Evolutionary conservation across 1,140 invertebrate genomes (phyloP).

Genomic region (Ips nitidus): DNA sequence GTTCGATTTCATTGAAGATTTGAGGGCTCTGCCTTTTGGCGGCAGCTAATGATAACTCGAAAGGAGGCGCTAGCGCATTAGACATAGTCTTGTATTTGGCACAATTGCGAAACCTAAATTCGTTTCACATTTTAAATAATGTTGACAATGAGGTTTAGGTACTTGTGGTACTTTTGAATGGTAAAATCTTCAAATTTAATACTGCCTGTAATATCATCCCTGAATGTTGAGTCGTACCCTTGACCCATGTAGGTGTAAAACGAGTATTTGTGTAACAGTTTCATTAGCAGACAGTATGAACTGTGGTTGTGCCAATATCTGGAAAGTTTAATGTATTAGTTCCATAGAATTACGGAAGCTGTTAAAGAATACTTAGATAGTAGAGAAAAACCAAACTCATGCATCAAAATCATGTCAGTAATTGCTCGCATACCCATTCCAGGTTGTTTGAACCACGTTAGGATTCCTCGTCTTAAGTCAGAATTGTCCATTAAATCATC

Average conservation of each 20-base stretch:
- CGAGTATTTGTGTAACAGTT: not conserved
- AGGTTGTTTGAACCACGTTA: not conserved
- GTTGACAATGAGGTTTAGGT: not conserved
- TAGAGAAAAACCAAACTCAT: not conserved
- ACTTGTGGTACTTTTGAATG: not conserved
- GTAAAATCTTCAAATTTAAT: not conserved
- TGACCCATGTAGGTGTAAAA: not conserved
- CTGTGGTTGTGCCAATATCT: constrained; percentile 1
- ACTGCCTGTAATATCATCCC: too few relatives aligned
- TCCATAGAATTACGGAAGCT: not conserved
- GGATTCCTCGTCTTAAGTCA: not conserved
- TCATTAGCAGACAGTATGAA: not conserved
- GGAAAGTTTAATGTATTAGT: not conserved
- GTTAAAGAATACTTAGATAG: not conserved
- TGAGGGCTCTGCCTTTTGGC: not conserved
- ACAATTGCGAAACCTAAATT: not conserved
- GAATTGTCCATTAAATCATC: constrained; percentile 3
- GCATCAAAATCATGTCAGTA: not conserved
- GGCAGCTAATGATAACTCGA: not conserved
- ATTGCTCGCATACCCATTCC: not conserved
- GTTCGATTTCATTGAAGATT: not conserved
- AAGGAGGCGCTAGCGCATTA: not conserved
- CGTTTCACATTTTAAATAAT: not conserved
- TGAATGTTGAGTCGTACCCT: not conserved
- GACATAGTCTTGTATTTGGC: not conserved